Evolutionary conservation across 2,888 invertebrate genomes (phyloP).

Genomic region (Cybosia mesomella): DNA sequence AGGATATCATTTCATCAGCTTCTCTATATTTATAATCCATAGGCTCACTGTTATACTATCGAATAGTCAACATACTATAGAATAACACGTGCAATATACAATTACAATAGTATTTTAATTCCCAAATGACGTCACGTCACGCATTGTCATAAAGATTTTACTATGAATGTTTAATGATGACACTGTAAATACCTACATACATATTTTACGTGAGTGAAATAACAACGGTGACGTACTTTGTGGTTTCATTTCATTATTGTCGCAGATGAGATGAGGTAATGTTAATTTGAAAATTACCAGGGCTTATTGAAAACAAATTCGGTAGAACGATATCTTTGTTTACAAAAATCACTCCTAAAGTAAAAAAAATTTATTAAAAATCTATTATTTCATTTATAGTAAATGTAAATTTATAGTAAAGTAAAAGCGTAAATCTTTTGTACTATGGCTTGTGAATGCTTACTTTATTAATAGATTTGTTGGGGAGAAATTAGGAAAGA

Average conservation of each 20-base stretch:
- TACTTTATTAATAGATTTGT: too few species aligned
- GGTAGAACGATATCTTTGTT: too few species aligned
- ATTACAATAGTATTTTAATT: slow-evolving; percentile 14
- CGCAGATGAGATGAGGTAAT: background rate
- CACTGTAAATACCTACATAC: background rate
- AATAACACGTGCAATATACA: background rate
- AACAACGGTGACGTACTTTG: background rate
- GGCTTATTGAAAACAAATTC: too few species aligned
- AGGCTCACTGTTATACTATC: background rate
- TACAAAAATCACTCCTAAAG: too few species aligned
- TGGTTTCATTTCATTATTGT: slow-evolving; percentile 3
- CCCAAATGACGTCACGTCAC: background rate
- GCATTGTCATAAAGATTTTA: background rate
- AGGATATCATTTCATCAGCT: background rate
- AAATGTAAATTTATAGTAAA: too few species aligned
- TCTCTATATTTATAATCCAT: background rate
- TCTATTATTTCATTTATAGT: too few species aligned
- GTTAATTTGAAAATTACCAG: background rate
- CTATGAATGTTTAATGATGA: too few species aligned
- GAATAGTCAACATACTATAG: background rate
- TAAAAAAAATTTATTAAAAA: too few species aligned
- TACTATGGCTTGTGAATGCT: too few species aligned
- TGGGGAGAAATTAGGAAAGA: too few species aligned
- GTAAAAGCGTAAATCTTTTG: too few species aligned
- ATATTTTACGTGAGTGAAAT: slow-evolving; percentile 10